A percentile compares a stretch with the other conserved stretches of the same genome.
Conservation (phyloP, 2,797 vertebrate genomes). For the Sebastolobus alascanus region DNA sequence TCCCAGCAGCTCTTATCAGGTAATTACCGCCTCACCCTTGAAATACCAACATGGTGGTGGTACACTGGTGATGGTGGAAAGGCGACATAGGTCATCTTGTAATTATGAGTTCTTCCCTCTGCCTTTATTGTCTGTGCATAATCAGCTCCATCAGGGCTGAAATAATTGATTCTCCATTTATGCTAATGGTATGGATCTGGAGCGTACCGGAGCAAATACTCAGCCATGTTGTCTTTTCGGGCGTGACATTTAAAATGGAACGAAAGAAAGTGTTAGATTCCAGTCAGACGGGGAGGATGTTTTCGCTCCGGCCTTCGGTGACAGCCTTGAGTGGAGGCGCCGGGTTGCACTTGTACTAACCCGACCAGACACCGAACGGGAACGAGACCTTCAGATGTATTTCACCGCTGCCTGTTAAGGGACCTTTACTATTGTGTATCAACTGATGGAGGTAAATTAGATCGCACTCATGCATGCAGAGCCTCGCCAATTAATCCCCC, state of each 20-base stretch:
- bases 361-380: constrained; percentile 67
- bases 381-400: constrained; percentile 78
- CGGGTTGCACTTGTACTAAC: constrained; percentile 68
- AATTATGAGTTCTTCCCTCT: constrained; percentile 78
- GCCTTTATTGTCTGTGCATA: constrained; percentile 81
- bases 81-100: constrained; percentile 76
- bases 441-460: constrained; percentile 82
- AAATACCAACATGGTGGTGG: constrained; percentile 68
- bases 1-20: constrained; percentile 59
- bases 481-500: constrained; percentile 75
- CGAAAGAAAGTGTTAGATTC: constrained; percentile 70
- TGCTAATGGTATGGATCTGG: constrained; percentile 82
- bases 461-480: constrained; percentile 79
- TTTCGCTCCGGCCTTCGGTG: constrained; percentile 51
- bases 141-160: constrained; percentile 77
- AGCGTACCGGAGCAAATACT: constrained; percentile 78
- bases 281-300: constrained; percentile 69
- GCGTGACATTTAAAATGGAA: constrained; percentile 82
- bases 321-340: constrained; percentile 48
- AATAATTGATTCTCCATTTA: constrained; percentile 84
- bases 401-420: constrained; percentile 78
- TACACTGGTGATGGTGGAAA: constrained; percentile 63
- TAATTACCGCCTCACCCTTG: constrained; percentile 71
- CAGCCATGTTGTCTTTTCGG: constrained; percentile 77
- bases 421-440: constrained; percentile 77